A percentile compares a stretch with the other conserved stretches of the same genome.
These are phyloP conservation scores for Sander vitreus DNA, from an alignment of 2,113 vertebrate genomes.

Conservation along the genomic window DNA sequence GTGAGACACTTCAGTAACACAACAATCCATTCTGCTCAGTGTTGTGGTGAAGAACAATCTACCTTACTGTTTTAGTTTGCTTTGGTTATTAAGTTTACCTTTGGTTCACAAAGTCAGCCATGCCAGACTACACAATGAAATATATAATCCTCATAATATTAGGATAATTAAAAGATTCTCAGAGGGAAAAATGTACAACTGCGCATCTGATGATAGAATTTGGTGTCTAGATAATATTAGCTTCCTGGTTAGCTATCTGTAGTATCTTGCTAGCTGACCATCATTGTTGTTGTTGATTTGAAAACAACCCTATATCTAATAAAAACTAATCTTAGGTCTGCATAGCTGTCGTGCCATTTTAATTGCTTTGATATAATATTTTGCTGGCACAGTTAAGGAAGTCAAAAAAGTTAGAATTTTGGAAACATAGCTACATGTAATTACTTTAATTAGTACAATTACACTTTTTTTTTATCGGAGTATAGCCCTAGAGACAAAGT, in stretches of 20 bases:
- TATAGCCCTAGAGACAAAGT: neutral
- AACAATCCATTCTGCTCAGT: neutral
- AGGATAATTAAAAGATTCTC: neutral
- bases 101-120: neutral
- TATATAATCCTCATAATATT: neutral
- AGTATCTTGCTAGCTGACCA: too few relatives aligned
- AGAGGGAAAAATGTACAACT: neutral
- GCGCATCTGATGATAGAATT: neutral
- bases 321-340: neutral
- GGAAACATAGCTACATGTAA: neutral
- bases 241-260: neutral
- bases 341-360: neutral
- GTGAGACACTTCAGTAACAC: slow-evolving; percentile 75
- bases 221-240: neutral
- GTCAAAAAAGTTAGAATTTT: neutral
- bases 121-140: neutral
- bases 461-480: neutral
- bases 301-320: too few relatives aligned
- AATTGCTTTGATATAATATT: neutral
- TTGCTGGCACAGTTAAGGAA: neutral
- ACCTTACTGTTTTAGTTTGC: neutral
- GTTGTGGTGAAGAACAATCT: neutral
- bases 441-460: too few relatives aligned
- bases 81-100: neutral
- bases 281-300: too few relatives aligned